phyloP scores from a whole-genome alignment of 1,140 invertebrate genomes.

The Dreissena rostriformis region DNA sequence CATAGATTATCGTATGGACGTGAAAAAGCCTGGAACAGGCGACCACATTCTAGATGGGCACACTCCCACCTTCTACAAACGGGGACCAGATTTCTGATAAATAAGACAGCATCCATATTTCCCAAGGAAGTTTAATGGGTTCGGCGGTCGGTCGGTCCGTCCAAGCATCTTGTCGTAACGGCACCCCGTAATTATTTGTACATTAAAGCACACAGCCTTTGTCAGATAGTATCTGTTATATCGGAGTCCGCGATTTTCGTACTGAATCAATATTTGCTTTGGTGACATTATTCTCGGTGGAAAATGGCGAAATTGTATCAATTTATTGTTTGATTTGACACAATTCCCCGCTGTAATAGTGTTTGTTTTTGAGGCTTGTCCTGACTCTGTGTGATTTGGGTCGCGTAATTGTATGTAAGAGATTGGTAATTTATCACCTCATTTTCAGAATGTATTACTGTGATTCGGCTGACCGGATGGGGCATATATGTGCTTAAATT shows the following conservation, averaged over 20 bases:
- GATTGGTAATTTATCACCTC: no score
- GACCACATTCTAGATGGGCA: slow-evolving; percentile 13
- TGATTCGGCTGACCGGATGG: no score
- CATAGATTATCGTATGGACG: no score
- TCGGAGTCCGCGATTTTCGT: slow-evolving; percentile 34
- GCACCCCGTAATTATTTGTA: slow-evolving; percentile 50
- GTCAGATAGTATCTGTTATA: slow-evolving; percentile 49
- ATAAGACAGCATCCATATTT: slow-evolving; percentile 33
- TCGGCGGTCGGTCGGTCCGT: slow-evolving; percentile 21
- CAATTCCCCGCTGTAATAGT: not conserved
- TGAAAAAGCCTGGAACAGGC: no score
- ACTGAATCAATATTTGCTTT: slow-evolving; percentile 47
- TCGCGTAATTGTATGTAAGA: no score
- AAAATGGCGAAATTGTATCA: slow-evolving; percentile 1
- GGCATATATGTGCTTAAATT: no score
- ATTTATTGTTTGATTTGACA: slow-evolving; percentile 10
- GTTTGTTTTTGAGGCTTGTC: no score
- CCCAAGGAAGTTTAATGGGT: slow-evolving; percentile 22
- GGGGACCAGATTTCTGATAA: slow-evolving; percentile 39
- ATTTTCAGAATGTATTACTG: no score
- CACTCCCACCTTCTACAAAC: slow-evolving; percentile 3
- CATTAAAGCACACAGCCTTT: slow-evolving; percentile 40
- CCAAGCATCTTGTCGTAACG: slow-evolving; percentile 40
- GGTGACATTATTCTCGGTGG: not conserved
- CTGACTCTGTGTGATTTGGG: no score